These are phyloP conservation scores for Drosophila albomicans DNA, from an alignment of 1,140 invertebrate species.

Conservation along the genomic window DNA sequence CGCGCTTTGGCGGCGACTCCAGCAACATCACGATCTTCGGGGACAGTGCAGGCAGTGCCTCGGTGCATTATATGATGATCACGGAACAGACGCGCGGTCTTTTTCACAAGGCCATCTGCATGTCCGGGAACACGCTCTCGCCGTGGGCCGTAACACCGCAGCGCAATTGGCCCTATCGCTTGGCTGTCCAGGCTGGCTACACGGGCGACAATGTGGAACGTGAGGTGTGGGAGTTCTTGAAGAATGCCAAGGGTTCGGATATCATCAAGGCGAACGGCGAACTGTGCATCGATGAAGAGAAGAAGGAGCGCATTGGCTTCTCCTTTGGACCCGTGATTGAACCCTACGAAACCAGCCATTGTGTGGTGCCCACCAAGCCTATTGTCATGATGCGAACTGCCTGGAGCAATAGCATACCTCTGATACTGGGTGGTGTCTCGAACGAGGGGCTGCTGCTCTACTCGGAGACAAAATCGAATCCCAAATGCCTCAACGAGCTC, in stretches of 20 bases:
- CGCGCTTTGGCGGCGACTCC: constrained; percentile 83
- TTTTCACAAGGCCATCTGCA: constrained; percentile 87
- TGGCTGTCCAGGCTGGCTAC: constrained; percentile 78
- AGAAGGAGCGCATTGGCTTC: constrained; percentile 74
- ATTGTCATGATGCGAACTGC: constrained; percentile 82
- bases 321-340: constrained; percentile 85
- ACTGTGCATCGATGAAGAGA: constrained; percentile 75
- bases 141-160: constrained; percentile 82
- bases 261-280: constrained; percentile 85
- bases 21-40: constrained; percentile 84
- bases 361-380: constrained; percentile 78
- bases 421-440: constrained; percentile 84
- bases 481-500: constrained; percentile 77
- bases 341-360: constrained; percentile 71
- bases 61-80: constrained; percentile 81
- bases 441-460: constrained; percentile 84
- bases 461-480: constrained; percentile 75
- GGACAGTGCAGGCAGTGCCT: constrained; percentile 84
- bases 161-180: constrained; percentile 75
- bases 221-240: constrained; percentile 84
- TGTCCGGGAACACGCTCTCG: constrained; percentile 86
- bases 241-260: constrained; percentile 88
- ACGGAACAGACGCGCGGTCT: constrained; percentile 85
- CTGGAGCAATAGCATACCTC: constrained; percentile 84
- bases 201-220: constrained; percentile 77